A percentile compares a stretch with the other conserved stretches of the same genome.
phyloP scores from a whole-genome alignment of 30 jellyfish, hydroid and myxozoan species.

The Catostylus mosaicus region DNA sequence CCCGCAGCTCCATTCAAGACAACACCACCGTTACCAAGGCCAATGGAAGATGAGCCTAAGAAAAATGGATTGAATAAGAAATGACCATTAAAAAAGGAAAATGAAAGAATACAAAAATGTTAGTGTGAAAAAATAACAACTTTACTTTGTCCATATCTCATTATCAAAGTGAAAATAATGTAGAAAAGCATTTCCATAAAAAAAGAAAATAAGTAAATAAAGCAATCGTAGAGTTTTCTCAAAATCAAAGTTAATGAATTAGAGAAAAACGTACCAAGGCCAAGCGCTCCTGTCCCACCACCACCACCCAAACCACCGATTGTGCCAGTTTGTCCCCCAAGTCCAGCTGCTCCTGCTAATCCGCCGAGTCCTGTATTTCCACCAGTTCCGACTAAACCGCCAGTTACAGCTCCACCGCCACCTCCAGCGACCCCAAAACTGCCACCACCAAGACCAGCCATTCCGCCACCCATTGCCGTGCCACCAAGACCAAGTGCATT shows the following conservation, averaged over 20 bases:
- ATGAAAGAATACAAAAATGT: too few species aligned
- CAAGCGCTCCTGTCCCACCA: slow-evolving; percentile 76
- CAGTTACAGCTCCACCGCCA: slow-evolving; percentile 96
- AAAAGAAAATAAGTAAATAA: too few species aligned
- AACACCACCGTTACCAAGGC: slow-evolving; percentile 87
- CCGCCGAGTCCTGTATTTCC: slow-evolving; percentile 94
- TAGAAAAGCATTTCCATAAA: too few species aligned
- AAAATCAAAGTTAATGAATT: not conserved
- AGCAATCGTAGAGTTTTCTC: not conserved
- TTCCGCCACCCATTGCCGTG: slow-evolving; percentile 90
- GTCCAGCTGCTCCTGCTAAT: slow-evolving; percentile 90
- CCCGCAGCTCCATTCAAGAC: slow-evolving; percentile 84
- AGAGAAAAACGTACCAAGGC: slow-evolving; percentile 72
- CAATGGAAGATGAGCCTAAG: slow-evolving; percentile 88
- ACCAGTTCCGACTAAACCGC: slow-evolving; percentile 88
- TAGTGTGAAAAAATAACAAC: too few species aligned
- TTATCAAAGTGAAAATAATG: too few species aligned
- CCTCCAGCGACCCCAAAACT: slow-evolving; percentile 89
- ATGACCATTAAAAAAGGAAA: too few species aligned
- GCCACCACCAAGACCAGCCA: slow-evolving; percentile 97
- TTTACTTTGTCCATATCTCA: too few species aligned
- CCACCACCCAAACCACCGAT: slow-evolving; percentile 84
- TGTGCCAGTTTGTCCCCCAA: slow-evolving; percentile 91
- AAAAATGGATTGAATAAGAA: not conserved
- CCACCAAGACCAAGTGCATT: slow-evolving; percentile 97